Percentiles rank a stretch among this genome's conserved stretches.
Conservation (phyloP, 1,140 invertebrate species). For the Drosophila kurseongensis region DNA sequence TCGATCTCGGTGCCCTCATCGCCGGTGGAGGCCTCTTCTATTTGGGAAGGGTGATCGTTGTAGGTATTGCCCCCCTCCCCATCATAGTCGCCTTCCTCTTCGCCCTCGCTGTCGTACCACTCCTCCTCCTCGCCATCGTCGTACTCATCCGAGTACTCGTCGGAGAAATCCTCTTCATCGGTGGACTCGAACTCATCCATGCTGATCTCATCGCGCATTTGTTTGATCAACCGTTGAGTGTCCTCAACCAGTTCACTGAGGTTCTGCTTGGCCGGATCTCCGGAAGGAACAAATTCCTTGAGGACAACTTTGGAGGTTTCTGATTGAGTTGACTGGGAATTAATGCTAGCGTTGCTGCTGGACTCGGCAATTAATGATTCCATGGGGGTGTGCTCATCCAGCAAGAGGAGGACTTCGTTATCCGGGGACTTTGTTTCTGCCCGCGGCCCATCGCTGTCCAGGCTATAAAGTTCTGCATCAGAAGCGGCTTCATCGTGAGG, state of each 20-base stretch:
- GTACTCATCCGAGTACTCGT: conserved; percentile 85
- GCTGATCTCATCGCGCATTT: conserved; percentile 88
- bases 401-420: conserved; percentile 39
- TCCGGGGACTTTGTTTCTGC: conserved; percentile 39
- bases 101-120: conserved; percentile 85
- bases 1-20: conserved; percentile 67
- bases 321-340: conserved; percentile 49
- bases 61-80: conserved; percentile 59
- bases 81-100: conserved; percentile 78
- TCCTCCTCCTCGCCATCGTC: conserved; percentile 85
- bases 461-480: conserved; percentile 71
- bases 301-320: conserved; percentile 42
- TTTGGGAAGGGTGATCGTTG: conserved; percentile 45
- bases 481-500: conserved; percentile 54
- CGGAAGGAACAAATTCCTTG: conserved; percentile 73
- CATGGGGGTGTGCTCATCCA: conserved; percentile 11
- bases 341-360: conserved; percentile 50
- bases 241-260: conserved; percentile 86
- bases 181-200: conserved; percentile 86
- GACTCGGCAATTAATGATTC: conserved; percentile 34
- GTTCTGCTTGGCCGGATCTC: conserved; percentile 84
- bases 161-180: conserved; percentile 85
- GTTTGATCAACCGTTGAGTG: conserved; percentile 87
- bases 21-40: conserved; percentile 71
- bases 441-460: conserved; percentile 55